phyloP scores from a whole-genome alignment of 2,797 vertebrate genomes.

The Scleropages formosus region DNA sequence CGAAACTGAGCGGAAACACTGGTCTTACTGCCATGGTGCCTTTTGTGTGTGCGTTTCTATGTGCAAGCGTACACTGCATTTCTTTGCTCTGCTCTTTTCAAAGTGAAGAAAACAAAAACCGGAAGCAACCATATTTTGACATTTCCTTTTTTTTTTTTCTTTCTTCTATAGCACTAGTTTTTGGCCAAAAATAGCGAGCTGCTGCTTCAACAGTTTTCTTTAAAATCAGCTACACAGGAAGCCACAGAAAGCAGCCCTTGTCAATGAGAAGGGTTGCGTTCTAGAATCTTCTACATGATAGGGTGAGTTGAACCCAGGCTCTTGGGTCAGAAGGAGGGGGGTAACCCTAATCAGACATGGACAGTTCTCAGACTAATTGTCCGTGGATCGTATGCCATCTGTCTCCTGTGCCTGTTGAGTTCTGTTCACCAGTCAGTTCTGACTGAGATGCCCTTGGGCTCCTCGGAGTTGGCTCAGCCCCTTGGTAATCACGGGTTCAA shows the following conservation, averaged over 20 bases:
- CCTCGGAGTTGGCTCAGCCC: too few species aligned
- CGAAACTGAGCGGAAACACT: background rate
- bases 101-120: slow-evolving; percentile 49
- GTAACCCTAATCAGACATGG: background rate
- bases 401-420: background rate
- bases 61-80: slow-evolving; percentile 22
- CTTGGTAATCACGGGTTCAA: too few species aligned
- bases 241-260: slow-evolving; percentile 18
- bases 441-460: background rate
- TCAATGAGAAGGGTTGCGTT: background rate
- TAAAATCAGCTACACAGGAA: slow-evolving; percentile 41
- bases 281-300: background rate
- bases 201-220: slow-evolving; percentile 30
- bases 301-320: background rate
- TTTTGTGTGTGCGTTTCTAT: slow-evolving; percentile 25
- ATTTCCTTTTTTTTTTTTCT: slow-evolving; percentile 45
- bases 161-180: slow-evolving; percentile 37
- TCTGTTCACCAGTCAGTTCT: background rate
- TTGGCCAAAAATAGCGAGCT: slow-evolving; percentile 41
- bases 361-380: background rate
- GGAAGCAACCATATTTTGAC: slow-evolving; percentile 46
- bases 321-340: background rate
- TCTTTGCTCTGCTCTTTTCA: slow-evolving; percentile 37
- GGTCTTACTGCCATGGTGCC: background rate
- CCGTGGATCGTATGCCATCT: too few species aligned